Evolutionary conservation across 1,140 invertebrate genomes (phyloP).

Genomic region (Micrasema minimum): DNA sequence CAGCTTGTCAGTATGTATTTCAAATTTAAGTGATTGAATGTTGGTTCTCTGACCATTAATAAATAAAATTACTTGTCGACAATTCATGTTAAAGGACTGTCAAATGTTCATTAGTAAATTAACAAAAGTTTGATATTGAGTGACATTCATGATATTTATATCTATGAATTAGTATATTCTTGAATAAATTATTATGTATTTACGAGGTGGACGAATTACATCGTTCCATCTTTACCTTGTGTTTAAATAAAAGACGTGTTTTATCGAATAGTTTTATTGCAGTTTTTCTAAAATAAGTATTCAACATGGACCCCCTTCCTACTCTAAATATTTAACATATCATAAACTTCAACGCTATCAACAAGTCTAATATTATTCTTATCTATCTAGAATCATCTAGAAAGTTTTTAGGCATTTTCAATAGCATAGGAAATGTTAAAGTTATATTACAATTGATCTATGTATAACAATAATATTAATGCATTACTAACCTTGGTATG

Average conservation of each 20-base stretch:
- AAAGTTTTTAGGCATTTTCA: constrained; percentile 23
- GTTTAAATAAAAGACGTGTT: not conserved
- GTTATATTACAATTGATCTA: constrained; percentile 20
- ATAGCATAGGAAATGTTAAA: constrained; percentile 16
- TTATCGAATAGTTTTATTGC: constrained; percentile 47
- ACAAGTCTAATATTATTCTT: constrained; percentile 22
- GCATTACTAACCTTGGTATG: constrained; percentile 11
- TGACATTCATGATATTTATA: too few relatives aligned
- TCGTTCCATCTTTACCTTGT: too few relatives aligned
- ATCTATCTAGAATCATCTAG: constrained; percentile 33
- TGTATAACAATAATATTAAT: constrained; percentile 18
- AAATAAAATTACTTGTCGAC: too few relatives aligned
- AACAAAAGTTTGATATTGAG: too few relatives aligned
- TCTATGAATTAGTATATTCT: too few relatives aligned
- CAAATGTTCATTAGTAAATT: too few relatives aligned
- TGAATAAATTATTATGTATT: not conserved
- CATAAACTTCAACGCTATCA: constrained; percentile 30
- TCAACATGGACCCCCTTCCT: constrained; percentile 50
- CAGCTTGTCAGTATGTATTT: not conserved
- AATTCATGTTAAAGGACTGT: too few relatives aligned
- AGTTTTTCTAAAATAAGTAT: constrained; percentile 39
- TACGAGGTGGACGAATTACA: too few relatives aligned
- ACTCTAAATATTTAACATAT: constrained; percentile 41
- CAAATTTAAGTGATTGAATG: not conserved
- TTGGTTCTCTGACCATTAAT: not conserved